phyloP scores from a whole-genome alignment of 2,113 vertebrate species.

The Anhinga rufa region DNA sequence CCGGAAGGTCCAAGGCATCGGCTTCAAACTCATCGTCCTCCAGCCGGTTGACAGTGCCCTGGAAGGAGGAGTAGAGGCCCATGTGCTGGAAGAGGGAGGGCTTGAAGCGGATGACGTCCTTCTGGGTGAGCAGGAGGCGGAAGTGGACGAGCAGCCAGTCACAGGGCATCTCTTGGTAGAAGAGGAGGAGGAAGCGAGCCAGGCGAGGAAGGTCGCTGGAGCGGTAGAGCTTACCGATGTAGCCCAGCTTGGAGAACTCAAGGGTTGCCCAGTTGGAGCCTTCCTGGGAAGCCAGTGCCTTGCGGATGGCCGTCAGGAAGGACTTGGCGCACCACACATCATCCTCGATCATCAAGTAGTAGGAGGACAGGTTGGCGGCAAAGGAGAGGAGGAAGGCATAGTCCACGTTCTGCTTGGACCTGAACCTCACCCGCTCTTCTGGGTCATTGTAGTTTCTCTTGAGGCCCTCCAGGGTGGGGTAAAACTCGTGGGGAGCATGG shows the following conservation, averaged over 20 bases:
- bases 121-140: slow-evolving; percentile 76
- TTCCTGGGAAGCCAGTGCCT: slow-evolving; percentile 36
- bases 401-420: slow-evolving; percentile 85
- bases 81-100: slow-evolving; percentile 84
- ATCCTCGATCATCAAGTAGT: slow-evolving; percentile 87
- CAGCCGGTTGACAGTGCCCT: slow-evolving; percentile 69
- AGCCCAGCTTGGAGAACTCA: slow-evolving; percentile 86
- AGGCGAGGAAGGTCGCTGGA: slow-evolving; percentile 76
- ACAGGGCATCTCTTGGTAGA: slow-evolving; percentile 85
- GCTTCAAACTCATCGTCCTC: slow-evolving; percentile 76
- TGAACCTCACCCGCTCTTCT: slow-evolving; percentile 74
- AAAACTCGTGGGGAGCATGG: slow-evolving; percentile 49
- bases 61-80: slow-evolving; percentile 75
- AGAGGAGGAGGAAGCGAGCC: slow-evolving; percentile 81
- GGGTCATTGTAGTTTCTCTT: slow-evolving; percentile 76
- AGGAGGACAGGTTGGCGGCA: slow-evolving; percentile 73
- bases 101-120: slow-evolving; percentile 71
- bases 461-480: slow-evolving; percentile 68
- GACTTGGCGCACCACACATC: slow-evolving; percentile 67
- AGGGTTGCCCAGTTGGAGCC: slow-evolving; percentile 77
- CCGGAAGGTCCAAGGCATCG: not conserved
- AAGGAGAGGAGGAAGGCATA: slow-evolving; percentile 83
- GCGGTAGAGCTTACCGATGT: slow-evolving; percentile 85
- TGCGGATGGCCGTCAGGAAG: slow-evolving; percentile 75
- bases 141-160: slow-evolving; percentile 84